Conservation (phyloP, 2,113 vertebrate genomes). For the Eolophus roseicapilla region DNA sequence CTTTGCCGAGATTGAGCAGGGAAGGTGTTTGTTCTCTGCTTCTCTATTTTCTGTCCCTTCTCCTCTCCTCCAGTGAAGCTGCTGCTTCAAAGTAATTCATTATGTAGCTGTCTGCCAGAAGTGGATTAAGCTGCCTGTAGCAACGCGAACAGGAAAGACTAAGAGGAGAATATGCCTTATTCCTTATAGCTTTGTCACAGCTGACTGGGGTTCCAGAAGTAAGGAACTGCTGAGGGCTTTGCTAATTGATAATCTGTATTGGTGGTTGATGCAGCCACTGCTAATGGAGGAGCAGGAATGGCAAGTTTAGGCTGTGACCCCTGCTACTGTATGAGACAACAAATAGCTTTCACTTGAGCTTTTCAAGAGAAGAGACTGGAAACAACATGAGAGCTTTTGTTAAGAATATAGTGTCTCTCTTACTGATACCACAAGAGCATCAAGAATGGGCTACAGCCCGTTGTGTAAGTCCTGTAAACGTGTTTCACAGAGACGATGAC, state of each 20-base stretch:
- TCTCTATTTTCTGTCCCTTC: neutral
- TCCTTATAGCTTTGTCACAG: neutral
- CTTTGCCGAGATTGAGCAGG: neutral
- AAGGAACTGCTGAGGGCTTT: neutral
- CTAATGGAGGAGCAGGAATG: neutral
- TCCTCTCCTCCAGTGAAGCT: neutral
- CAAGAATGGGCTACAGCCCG: neutral
- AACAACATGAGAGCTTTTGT: accelerated
- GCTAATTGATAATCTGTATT: neutral
- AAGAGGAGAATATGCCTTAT: neutral
- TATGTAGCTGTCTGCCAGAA: neutral
- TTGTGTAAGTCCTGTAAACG: accelerated
- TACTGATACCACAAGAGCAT: neutral
- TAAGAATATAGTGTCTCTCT: neutral
- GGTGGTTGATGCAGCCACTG: neutral
- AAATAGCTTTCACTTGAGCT: neutral
- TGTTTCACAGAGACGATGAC: neutral
- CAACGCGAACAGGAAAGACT: neutral
- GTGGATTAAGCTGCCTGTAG: neutral
- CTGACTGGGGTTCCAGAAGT: neutral
- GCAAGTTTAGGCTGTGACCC: neutral
- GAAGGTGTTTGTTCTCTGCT: neutral
- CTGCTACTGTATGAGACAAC: neutral
- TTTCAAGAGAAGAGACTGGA: neutral
- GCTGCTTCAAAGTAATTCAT: neutral